Percentiles rank a stretch among this genome's conserved stretches.
phyloP scores from a whole-genome alignment of 2,113 vertebrate species.

The Pica pica region DNA sequence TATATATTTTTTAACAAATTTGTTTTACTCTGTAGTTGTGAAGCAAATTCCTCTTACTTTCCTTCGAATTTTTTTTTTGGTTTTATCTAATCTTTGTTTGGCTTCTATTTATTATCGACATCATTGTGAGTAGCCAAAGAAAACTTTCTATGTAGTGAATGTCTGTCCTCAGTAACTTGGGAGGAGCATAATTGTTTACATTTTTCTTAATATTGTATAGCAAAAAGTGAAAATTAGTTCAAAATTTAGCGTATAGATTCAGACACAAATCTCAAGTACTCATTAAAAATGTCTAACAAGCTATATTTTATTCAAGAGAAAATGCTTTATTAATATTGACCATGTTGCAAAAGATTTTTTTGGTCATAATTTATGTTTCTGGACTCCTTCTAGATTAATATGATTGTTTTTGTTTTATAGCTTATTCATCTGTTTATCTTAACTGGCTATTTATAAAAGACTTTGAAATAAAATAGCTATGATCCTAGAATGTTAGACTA shows the following conservation, averaged over 20 bases:
- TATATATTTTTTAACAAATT: background rate
- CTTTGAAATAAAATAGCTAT: background rate
- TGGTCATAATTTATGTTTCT: background rate
- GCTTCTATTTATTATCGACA: background rate
- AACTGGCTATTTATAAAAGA: background rate
- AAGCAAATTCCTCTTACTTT: background rate
- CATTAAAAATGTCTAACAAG: background rate
- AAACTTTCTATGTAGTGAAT: background rate
- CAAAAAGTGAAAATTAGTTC: background rate
- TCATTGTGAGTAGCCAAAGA: background rate
- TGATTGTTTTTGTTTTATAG: background rate
- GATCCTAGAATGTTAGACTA: background rate
- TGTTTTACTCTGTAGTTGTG: fast-evolving
- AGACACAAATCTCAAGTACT: background rate
- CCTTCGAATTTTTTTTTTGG: background rate
- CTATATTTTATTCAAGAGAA: background rate
- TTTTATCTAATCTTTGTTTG: background rate
- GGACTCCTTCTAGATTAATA: background rate
- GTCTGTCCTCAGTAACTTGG: background rate
- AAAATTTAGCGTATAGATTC: background rate
- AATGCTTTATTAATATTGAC: background rate
- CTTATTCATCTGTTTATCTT: background rate
- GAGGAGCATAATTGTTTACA: background rate
- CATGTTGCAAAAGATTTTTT: background rate
- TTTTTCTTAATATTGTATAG: background rate